phyloP scores from a whole-genome alignment of 1,140 invertebrate genomes.

The Polypedilum vanderplanki region DNA sequence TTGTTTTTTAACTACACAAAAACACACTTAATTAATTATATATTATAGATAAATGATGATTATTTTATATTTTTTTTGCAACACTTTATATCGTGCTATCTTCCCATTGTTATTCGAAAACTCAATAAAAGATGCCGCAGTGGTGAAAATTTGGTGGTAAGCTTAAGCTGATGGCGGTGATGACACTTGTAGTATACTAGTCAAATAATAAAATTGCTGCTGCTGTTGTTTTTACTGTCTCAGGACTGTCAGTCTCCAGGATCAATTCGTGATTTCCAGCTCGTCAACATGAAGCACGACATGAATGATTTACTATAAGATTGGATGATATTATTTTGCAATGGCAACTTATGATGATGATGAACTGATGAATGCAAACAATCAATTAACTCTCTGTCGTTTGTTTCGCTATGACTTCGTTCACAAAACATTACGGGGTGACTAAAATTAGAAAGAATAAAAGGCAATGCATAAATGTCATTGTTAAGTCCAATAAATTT shows the following conservation, averaged over 20 bases:
- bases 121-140: neutral
- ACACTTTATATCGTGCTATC: neutral
- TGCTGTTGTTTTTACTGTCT: neutral
- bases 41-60: no score
- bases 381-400: conserved; percentile 16
- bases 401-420: neutral
- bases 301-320: neutral
- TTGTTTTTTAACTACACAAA: neutral
- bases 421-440: conserved; percentile 22
- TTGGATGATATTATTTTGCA: neutral
- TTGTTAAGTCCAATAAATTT: neutral
- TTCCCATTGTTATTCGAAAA: conserved; percentile 13
- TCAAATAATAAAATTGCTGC: neutral
- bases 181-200: neutral
- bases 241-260: conserved; percentile 25
- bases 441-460: conserved; percentile 7
- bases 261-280: conserved; percentile 9
- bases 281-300: conserved; percentile 3
- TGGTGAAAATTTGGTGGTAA: neutral
- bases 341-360: neutral
- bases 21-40: neutral
- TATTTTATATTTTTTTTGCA: neutral
- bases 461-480: neutral
- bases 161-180: conserved; percentile 9
- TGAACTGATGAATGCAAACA: neutral